phyloP scores from a whole-genome alignment of 2,797 vertebrate genomes.

The Botia almorhae region DNA sequence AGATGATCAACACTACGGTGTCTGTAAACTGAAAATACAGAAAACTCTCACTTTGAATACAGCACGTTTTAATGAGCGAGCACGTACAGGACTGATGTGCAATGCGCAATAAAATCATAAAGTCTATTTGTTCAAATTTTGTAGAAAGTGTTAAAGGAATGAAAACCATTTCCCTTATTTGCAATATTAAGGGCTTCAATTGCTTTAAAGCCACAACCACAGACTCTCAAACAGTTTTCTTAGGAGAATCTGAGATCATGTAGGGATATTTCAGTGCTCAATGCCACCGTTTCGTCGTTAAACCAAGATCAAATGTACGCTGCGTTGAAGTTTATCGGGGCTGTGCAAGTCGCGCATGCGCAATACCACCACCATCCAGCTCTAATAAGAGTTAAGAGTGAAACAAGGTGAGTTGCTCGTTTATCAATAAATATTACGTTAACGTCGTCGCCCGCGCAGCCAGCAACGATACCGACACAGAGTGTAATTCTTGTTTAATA shows the following conservation, averaged over 20 bases:
- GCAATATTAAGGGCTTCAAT: not conserved
- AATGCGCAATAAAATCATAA: not conserved
- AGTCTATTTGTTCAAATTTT: not conserved
- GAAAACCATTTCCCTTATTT: not conserved
- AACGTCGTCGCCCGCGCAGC: no score
- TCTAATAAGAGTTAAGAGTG: no score
- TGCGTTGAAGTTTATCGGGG: constrained; percentile 80
- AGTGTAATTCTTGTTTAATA: constrained; percentile 56
- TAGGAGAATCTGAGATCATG: not conserved
- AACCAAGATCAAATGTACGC: constrained; percentile 60
- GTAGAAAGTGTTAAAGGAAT: not conserved
- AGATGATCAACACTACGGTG: constrained; percentile 9
- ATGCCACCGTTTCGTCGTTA: no score
- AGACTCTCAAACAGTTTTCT: not conserved
- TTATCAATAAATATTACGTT: no score
- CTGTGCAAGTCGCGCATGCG: constrained; percentile 84
- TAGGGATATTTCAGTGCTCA: not conserved
- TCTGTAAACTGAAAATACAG: not conserved
- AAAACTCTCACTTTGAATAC: not conserved
- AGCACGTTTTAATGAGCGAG: not conserved
- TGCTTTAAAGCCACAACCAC: not conserved
- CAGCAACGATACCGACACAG: no score
- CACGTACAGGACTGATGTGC: not conserved
- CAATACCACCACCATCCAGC: constrained; percentile 50
- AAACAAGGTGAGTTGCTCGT: no score